Evolutionary conservation across 1,140 invertebrate genomes (phyloP), one percentile per base, ranked within the genome.

Genomic region (Drosophila guanche): DNA sequence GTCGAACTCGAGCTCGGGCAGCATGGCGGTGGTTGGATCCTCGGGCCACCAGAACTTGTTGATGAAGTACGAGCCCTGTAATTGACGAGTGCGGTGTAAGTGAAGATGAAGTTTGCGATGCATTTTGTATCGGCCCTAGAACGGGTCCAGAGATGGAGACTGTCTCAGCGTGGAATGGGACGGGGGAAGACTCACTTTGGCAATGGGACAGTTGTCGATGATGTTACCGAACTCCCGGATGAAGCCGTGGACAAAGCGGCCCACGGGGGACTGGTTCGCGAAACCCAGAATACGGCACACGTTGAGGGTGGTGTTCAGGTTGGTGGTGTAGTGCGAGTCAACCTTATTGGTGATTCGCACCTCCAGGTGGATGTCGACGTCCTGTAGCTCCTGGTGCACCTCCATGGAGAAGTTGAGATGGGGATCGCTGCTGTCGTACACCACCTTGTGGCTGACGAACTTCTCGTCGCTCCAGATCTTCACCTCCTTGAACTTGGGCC

Each of bases 21-120:
- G 61, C 1, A 78, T 90, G n/a, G 86, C 72, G 3, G 78, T 75
- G 5, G 89, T 73, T 42, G 86, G 59, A 60, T 91, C 90, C 55
- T 91, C 90, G 0, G 90, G 89, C 78, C 80, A 81, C 90, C 90
- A 91, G 70, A 91, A 89, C 40, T 88, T 90, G 61, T 90, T 89
- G 41, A 90, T 68, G 40, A 55, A 85, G 68, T 91, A 91, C n/a
- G 84, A 51, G 42, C 90, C 90, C 90, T 91, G 89, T 40, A 91
- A 90, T 58, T 60, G 50, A 51, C 69, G 70, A 47, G 16, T 43
- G 37, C 72, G 58, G 59, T 70, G 68, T 27, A 69, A 70, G 57
- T 50, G 83, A 41, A 71, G 33, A 12, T 4, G 33, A 1, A 37
- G 33, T 37, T 33, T 48, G 51, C 62, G 65, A 14, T 68, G 62